phyloP scores from a whole-genome alignment of 2,113 vertebrate genomes.

The Rhinolophus sinicus region DNA sequence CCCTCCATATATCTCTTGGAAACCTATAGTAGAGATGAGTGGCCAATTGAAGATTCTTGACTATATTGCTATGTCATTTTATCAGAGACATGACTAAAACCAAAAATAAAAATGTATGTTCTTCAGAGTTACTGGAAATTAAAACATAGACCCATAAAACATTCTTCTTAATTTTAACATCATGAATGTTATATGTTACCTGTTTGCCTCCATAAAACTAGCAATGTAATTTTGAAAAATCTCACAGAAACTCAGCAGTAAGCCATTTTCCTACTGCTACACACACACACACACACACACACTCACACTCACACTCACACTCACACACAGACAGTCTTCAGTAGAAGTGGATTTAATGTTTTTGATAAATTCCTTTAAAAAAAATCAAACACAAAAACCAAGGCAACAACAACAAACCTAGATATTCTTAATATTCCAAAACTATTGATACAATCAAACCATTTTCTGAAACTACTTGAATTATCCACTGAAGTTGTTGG shows the following conservation, averaged over 20 bases:
- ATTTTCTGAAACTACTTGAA: not conserved
- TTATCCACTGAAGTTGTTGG: not conserved
- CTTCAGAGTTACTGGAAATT: not conserved
- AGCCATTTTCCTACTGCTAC: not conserved
- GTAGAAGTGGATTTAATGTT: not conserved
- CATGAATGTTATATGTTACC: not conserved
- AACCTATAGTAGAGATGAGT: not conserved
- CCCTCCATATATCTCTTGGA: not conserved
- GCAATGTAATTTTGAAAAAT: not conserved
- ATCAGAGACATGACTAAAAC: not conserved
- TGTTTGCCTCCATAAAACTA: not conserved
- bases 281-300: no score
- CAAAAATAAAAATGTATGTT: not conserved
- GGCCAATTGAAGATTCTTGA: not conserved
- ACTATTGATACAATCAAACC: not conserved
- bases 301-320: no score
- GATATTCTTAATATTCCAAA: not conserved
- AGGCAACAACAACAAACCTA: not conserved
- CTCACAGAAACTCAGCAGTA: not conserved
- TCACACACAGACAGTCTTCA: accelerated
- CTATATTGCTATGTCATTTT: not conserved
- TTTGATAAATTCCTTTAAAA: not conserved
- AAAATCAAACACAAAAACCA: not conserved
- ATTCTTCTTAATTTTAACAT: not conserved
- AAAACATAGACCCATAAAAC: not conserved